These are phyloP conservation scores for Atrina japonica DNA, from an alignment of 2,888 invertebrate genomes.

Conservation along the genomic window DNA sequence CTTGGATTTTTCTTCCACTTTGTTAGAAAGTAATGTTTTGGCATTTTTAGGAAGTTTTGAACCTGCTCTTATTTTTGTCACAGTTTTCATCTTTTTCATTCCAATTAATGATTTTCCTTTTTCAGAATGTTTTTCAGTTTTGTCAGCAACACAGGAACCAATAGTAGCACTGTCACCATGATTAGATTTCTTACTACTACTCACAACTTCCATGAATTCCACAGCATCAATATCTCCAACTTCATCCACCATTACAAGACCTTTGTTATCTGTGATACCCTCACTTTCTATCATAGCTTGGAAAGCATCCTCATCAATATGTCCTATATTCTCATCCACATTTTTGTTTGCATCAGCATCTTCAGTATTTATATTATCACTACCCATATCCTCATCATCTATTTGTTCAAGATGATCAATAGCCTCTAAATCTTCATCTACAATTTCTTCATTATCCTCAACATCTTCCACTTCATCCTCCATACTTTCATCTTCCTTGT, in stretches of 20 bases:
- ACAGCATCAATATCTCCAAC: neutral
- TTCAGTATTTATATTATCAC: neutral
- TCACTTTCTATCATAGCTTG: slow-evolving; percentile 22
- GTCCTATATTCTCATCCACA: slow-evolving; percentile 3
- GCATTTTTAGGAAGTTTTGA: too few relatives aligned
- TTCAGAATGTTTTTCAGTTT: too few relatives aligned
- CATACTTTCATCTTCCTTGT: neutral
- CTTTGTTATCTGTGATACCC: slow-evolving; percentile 7
- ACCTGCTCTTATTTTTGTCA: too few relatives aligned
- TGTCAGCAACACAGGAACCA: slow-evolving; percentile 1
- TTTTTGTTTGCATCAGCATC: neutral
- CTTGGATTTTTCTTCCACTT: too few relatives aligned
- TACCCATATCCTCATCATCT: neutral
- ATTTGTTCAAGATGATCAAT: neutral
- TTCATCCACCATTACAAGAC: neutral
- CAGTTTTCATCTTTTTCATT: too few relatives aligned
- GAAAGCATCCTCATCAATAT: slow-evolving; percentile 29
- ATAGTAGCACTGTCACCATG: too few relatives aligned
- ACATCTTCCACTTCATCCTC: too few relatives aligned
- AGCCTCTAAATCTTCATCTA: neutral
- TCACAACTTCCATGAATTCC: neutral
- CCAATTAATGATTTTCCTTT: too few relatives aligned
- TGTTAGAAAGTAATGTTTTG: too few relatives aligned
- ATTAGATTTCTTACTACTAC: neutral
- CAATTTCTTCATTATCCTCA: too few relatives aligned